Evolutionary conservation across 2,888 invertebrate species (phyloP).

Genomic region (Microplitis manilae): DNA sequence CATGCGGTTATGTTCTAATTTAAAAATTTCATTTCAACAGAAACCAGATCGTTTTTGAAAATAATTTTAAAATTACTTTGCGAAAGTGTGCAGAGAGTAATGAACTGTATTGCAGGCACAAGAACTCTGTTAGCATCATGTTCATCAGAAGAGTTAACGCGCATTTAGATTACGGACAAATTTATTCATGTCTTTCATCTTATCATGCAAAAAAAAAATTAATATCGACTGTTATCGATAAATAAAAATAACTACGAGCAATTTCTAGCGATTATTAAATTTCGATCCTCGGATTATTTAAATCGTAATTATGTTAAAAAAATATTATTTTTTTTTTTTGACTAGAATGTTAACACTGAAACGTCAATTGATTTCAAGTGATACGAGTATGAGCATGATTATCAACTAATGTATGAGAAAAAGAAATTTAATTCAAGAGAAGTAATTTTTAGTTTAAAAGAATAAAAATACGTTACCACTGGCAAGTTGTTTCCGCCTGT

Average conservation of each 20-base stretch:
- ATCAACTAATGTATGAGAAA: constrained; percentile 39
- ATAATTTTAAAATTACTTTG: constrained; percentile 2
- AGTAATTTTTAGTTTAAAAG: constrained; percentile 27
- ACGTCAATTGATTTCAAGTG: not conserved
- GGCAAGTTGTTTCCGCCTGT: constrained; percentile 69
- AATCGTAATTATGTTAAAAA: too few species aligned
- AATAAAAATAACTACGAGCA: not conserved
- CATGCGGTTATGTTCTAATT: constrained; percentile 58
- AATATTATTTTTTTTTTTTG: too few species aligned
- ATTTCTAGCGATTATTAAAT: not conserved
- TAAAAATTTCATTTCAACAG: constrained; percentile 28
- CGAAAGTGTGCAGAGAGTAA: not conserved
- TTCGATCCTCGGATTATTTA: not conserved
- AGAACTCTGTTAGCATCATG: constrained; percentile 58
- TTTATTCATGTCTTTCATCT: not conserved
- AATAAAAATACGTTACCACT: constrained; percentile 69
- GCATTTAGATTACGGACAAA: constrained; percentile 8
- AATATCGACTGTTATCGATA: not conserved
- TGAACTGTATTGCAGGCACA: constrained; percentile 62
- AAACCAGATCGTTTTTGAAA: not conserved
- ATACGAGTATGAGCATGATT: constrained; percentile 31
- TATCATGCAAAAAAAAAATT: constrained; percentile 16
- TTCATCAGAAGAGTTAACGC: constrained; percentile 17
- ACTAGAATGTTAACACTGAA: too few species aligned
- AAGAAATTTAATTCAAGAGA: constrained; percentile 41